A percentile compares a stretch with the other conserved stretches of the same genome.
phyloP scores from a whole-genome alignment of 2,113 vertebrate genomes.

The Procavia capensis region DNA sequence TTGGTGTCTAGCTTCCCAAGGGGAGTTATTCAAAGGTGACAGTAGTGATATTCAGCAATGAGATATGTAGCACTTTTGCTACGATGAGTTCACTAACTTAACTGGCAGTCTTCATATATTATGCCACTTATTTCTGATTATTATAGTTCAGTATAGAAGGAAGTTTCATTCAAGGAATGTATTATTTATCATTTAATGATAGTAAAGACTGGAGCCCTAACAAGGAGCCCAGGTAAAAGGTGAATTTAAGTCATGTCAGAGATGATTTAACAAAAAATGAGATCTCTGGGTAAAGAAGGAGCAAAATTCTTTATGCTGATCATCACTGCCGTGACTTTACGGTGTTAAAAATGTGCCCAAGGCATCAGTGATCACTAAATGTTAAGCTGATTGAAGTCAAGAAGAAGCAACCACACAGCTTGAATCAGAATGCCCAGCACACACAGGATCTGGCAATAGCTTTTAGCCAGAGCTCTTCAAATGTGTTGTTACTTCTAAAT shows the following conservation, averaged over 20 bases:
- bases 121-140: background rate
- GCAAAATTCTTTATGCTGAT: background rate
- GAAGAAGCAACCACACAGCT: background rate
- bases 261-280: background rate
- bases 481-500: background rate
- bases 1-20: no score
- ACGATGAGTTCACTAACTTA: no score
- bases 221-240: background rate
- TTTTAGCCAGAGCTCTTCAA: constrained; percentile 4
- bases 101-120: no score
- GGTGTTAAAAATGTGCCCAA: background rate
- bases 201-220: background rate
- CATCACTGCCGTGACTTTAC: background rate
- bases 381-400: background rate
- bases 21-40: no score
- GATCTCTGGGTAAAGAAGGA: background rate
- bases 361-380: background rate
- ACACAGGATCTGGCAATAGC: background rate
- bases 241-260: background rate
- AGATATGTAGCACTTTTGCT: no score
- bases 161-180: background rate
- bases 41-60: no score
- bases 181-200: background rate
- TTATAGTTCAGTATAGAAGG: background rate
- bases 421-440: background rate